Base-by-base conservation (phyloP, 2,797 vertebrate genomes). In the Prionace glauca region DNA sequence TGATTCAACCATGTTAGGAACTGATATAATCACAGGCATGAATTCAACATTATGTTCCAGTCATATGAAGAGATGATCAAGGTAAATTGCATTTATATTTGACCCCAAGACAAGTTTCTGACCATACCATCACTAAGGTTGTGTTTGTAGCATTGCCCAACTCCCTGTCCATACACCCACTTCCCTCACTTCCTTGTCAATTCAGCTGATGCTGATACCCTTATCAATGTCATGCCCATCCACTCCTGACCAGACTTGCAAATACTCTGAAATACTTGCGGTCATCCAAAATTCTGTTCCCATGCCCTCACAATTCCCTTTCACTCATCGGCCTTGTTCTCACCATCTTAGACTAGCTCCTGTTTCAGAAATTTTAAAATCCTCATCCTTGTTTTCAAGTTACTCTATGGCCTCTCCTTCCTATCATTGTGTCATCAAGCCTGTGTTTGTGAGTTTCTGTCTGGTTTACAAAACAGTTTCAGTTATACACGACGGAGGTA, bases 41-140 rank as follows among this genome's bases (percentile, higher is more conserved):
- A 97, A 72, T 98, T 97, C 96, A 97, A 97, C 95, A 98, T 98
- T 94, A 96, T 97, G 87, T 97, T 98, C 94, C 96, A 98, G 72
- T 97, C 96, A 56, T 98, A 97, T 45, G 97, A 98, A 95, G 97
- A 97, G 96, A 97, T 98, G 97, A 98, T 97, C 96, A 97, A 97
- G 97, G 97, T 98, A 96, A 97, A 96, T 50, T 32, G 71, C 11
- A 72, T 45, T 95, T 50, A 50, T 77, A 56, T 50, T 74, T 50
- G 56, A 91, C 14, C 2, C 11, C 74, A 79, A n/a, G 32, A 36
- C 12, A 14, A 79, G 12, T 36, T 79, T 79, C 74, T 3, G 12
- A 79, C 12, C 3, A 3, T 14, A 79, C 12, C 74, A n/a, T 79
- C 32, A n/a, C n/a, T 36, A n/a, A 79, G 74, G 16, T 9, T n/a